Conservation (phyloP, 2,888 invertebrate genomes). For the Aspidiotus rigidus region DNA sequence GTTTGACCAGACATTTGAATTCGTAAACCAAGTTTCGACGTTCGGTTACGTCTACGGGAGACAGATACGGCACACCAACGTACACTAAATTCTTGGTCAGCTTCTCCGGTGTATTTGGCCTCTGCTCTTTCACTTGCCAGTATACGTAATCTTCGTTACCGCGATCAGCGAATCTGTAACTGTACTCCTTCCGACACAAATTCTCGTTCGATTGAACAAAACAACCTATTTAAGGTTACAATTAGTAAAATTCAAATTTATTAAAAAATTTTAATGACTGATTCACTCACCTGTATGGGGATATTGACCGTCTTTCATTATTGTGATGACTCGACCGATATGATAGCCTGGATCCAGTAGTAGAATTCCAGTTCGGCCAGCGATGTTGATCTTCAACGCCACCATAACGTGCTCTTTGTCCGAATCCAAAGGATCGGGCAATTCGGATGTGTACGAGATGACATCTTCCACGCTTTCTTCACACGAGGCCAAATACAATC, state of each 20-base stretch:
- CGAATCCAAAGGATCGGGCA: conserved; percentile 46
- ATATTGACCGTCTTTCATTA: conserved; percentile 74
- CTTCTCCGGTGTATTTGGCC: conserved; percentile 50
- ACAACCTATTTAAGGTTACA: conserved; percentile 52
- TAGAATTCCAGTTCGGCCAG: conserved; percentile 64
- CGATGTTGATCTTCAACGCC: conserved; percentile 62
- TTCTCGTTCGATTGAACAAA: conserved; percentile 57
- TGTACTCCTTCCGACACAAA: conserved; percentile 53
- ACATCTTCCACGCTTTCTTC: conserved; percentile 57
- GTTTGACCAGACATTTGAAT: conserved; percentile 65
- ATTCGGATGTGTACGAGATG: conserved; percentile 35
- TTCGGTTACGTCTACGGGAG: conserved; percentile 76
- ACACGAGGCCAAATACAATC: conserved; percentile 70
- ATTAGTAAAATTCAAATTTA: neutral
- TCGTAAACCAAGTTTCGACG: conserved; percentile 80
- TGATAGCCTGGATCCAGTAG: conserved; percentile 88
- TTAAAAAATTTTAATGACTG: neutral
- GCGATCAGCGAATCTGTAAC: conserved; percentile 58
- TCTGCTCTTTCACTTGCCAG: conserved; percentile 73
- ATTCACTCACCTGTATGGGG: conserved; percentile 65
- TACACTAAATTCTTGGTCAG: conserved; percentile 66
- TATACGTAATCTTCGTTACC: conserved; percentile 66
- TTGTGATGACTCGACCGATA: conserved; percentile 71
- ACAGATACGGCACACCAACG: conserved; percentile 65
- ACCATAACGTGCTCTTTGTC: conserved; percentile 85